Conservation (phyloP, 1,140 invertebrate species). For the Achatina immaculata region DNA sequence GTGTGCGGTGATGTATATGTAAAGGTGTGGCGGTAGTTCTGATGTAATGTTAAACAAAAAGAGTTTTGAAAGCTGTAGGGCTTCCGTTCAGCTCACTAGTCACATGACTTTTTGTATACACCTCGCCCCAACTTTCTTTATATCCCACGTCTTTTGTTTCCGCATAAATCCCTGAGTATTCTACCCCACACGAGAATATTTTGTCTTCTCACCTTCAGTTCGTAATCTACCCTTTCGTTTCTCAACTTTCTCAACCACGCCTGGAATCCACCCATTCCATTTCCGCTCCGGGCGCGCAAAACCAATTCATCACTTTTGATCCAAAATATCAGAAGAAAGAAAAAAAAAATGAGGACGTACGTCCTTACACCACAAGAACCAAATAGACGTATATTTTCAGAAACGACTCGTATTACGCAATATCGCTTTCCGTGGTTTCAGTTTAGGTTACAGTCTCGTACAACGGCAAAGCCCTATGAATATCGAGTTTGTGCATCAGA, state of each 20-base stretch:
- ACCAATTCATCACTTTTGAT: background rate
- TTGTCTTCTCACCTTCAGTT: background rate
- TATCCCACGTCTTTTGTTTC: too few species aligned
- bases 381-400: background rate
- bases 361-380: background rate
- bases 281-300: background rate
- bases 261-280: background rate
- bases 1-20: too few species aligned
- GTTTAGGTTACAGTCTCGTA: background rate
- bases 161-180: too few species aligned
- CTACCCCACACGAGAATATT: too few species aligned
- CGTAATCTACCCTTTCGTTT: background rate
- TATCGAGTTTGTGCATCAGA: background rate
- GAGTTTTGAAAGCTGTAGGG: too few species aligned
- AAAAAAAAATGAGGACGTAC: background rate
- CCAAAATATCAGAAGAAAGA: background rate
- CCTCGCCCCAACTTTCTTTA: too few species aligned
- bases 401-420: background rate
- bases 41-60: too few species aligned
- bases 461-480: background rate
- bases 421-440: conserved; percentile 5
- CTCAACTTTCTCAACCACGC: conserved; percentile 1
- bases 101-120: too few species aligned
- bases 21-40: too few species aligned
- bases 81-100: too few species aligned